phyloP scores from a whole-genome alignment of 2,888 invertebrate species.

The Eilema caniola region DNA sequence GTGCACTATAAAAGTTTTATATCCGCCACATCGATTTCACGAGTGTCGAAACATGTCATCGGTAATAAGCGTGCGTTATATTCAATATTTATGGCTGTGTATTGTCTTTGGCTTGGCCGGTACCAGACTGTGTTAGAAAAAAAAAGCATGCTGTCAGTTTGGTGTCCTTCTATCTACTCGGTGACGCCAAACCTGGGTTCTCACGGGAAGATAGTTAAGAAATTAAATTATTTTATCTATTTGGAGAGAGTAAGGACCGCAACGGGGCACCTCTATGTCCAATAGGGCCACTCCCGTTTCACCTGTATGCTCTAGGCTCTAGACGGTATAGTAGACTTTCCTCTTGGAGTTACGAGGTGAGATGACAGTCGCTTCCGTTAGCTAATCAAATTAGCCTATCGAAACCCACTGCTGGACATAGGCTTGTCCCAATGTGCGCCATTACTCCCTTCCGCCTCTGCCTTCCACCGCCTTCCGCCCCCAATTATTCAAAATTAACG shows the following conservation, averaged over 20 bases:
- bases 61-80: constrained; percentile 54
- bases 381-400: no score
- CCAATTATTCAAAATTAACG: no score
- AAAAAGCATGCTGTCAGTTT: constrained; percentile 21
- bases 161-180: background rate
- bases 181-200: background rate
- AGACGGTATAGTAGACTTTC: background rate
- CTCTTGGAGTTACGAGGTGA: no score
- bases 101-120: constrained; percentile 24
- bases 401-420: no score
- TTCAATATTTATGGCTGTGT: constrained; percentile 38
- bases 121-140: constrained; percentile 31
- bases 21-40: constrained; percentile 54
- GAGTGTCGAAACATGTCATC: constrained; percentile 51
- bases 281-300: background rate
- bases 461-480: no score
- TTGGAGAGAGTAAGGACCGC: background rate
- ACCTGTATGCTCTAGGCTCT: background rate
- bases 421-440: no score
- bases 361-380: no score
- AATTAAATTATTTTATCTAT: background rate
- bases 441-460: no score
- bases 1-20: constrained; percentile 47
- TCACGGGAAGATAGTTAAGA: constrained; percentile 3
- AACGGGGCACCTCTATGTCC: background rate